Conservation (phyloP, 2,888 invertebrate genomes). For the Drosophila niveifrons region DNA sequence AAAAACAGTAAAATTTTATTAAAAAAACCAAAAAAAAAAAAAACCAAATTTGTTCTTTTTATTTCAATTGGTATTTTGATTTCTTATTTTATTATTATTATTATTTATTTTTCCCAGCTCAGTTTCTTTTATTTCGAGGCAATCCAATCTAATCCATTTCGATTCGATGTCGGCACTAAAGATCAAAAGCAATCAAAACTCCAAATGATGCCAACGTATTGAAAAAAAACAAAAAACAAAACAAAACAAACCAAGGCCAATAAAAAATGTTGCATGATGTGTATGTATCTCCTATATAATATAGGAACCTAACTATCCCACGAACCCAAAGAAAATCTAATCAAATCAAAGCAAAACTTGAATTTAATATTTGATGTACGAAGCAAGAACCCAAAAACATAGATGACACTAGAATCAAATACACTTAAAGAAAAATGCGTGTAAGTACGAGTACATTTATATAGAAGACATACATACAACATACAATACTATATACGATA, state of each 20-base stretch:
- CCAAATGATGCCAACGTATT: constrained; percentile 39
- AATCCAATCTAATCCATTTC: constrained; percentile 11
- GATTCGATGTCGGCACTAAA: constrained; percentile 6
- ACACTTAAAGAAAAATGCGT: constrained; percentile 22
- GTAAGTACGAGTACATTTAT: constrained; percentile 41
- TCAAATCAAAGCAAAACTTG: constrained; percentile 13
- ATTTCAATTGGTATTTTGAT: constrained; percentile 32
- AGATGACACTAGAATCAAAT: constrained; percentile 14
- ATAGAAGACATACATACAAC: constrained; percentile 42
- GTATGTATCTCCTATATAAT: constrained; percentile 4
- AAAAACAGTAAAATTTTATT: constrained; percentile 77
- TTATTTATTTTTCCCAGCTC: not conserved
- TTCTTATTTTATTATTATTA: constrained; percentile 1
- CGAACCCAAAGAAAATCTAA: constrained; percentile 23
- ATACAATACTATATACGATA: constrained; percentile 19
- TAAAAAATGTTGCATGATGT: constrained; percentile 24
- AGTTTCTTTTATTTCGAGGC: constrained; percentile 6
- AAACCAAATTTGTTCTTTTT: constrained; percentile 25
- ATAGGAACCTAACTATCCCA: constrained; percentile 24
- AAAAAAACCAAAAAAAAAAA: constrained; percentile 66
- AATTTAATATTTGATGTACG: constrained; percentile 32
- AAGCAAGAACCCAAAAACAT: constrained; percentile 19
- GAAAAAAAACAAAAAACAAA: not conserved
- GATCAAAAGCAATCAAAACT: constrained; percentile 1
- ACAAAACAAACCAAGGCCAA: constrained; percentile 11